These are phyloP conservation scores for Falco rusticolus DNA, from an alignment of 2,797 vertebrate genomes.

Conservation along the genomic window DNA sequence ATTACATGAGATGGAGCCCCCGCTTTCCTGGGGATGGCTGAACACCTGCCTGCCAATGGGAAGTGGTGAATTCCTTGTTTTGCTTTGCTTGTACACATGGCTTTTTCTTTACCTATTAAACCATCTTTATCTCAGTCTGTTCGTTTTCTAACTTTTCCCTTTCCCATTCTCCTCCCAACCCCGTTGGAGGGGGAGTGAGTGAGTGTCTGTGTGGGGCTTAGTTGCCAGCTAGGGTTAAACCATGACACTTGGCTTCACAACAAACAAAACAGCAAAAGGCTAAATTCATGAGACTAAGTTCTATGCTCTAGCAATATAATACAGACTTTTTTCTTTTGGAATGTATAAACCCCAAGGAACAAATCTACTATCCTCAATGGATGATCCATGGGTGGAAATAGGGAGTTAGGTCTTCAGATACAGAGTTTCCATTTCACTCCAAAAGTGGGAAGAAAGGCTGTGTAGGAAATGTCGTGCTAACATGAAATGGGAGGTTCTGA, in stretches of 20 bases:
- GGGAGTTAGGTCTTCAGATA: not conserved
- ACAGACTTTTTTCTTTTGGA: not conserved
- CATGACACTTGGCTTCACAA: not conserved
- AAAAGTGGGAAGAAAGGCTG: not conserved
- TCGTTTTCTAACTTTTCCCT: not conserved
- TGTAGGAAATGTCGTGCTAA: not conserved
- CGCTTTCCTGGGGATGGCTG: not conserved
- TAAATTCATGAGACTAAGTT: not conserved
- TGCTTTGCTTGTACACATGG: not conserved
- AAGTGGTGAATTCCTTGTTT: not conserved
- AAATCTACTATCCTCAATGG: not conserved
- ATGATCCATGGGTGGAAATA: rapidly evolving
- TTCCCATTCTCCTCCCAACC: not conserved
- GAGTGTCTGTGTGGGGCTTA: not conserved
- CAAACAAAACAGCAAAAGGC: not conserved
- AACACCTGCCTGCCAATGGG: not conserved
- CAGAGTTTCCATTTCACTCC: not conserved
- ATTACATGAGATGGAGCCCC: not conserved
- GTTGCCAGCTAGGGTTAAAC: not conserved
- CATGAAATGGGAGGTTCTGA: not conserved
- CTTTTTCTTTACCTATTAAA: not conserved
- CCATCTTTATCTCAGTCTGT: not conserved
- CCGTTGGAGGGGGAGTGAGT: too few species aligned
- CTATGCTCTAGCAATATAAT: not conserved
- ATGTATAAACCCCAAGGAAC: not conserved